phyloP scores from a whole-genome alignment of 2,888 invertebrate species.

The Prosapia bicincta region DNA sequence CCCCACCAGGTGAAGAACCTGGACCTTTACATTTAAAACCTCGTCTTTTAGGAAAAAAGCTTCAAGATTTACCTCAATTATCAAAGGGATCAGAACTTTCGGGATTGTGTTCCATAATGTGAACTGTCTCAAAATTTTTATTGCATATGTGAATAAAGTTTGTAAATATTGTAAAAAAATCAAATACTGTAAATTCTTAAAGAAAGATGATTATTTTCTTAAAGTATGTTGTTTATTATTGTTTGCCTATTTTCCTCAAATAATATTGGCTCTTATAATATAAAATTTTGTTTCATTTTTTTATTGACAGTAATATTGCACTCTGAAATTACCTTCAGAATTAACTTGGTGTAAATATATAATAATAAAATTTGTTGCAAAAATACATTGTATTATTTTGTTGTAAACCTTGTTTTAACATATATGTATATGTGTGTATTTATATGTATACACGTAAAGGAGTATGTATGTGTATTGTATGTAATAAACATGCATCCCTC shows the following conservation, averaged over 20 bases:
- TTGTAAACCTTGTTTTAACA: no score
- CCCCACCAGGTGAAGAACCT: conserved; percentile 55
- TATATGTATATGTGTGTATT: no score
- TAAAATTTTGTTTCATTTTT: background rate
- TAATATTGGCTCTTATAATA: no score
- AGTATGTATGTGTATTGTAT: no score
- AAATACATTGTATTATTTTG: background rate
- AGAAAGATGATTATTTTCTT: conserved; percentile 1
- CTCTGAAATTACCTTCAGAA: background rate
- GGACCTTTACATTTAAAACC: conserved; percentile 55
- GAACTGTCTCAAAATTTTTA: conserved; percentile 41
- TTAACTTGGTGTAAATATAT: background rate
- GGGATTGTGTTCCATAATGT: conserved; percentile 85
- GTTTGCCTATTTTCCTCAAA: background rate
- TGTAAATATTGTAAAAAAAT: background rate
- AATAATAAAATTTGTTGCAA: background rate
- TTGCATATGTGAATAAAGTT: background rate
- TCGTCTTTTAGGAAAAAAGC: conserved; percentile 58
- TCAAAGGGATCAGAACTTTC: conserved; percentile 76
- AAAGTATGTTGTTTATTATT: conserved; percentile 2
- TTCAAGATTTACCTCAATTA: conserved; percentile 68
- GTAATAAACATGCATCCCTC: no score
- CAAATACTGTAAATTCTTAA: background rate
- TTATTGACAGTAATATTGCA: background rate
- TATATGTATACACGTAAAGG: no score